Evolutionary conservation across 2,113 vertebrate species (phyloP), one percentile per base, ranked within the genome.

Genomic region (Proterorhinus semilunaris): DNA sequence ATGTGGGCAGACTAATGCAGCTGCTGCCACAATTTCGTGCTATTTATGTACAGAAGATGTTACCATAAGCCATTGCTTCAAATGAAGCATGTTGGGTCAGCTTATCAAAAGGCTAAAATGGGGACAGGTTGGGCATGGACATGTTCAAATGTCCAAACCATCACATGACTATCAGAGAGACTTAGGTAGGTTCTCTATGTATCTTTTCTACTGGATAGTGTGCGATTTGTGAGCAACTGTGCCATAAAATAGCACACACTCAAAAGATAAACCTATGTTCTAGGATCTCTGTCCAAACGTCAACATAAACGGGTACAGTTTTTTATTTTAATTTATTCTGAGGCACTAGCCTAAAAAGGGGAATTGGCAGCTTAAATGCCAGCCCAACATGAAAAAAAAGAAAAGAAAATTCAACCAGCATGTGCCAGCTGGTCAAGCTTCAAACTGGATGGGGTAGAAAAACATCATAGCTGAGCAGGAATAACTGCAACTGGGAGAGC

Each of bases 371-470:
- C 71, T 80, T 80, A 81, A 88, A 88, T 88, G 87, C 82, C 86
- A 88, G 85, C 76, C 66, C 79, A 79, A 85, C 77, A 87, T 86
- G 74, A 90, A 79, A 79, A 79, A 79, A 84, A 83, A 85, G 51
- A 72, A 64, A 66, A 8, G 10, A 58, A 58, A 58, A 58, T 13
- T 42, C 55, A 42, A 7, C 10, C 63, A 76, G 69, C 80, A 68
- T 65, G 70, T 73, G 87, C 86, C 85, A 90, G 80, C 86, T 91
- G 90, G 87, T 89, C 76, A 76, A 81, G 83, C 86, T 87, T 91
- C 87, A 90, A 90, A 89, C 80, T 78, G 83, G 87, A 91, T 80
- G 77, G 77, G 80, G 49, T 76, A 79, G 78, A 74, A 82, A 83
- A 84, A 86, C 81, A 83, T 90, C 81, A 88, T 81, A 82, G 84